phyloP scores from a whole-genome alignment of 2,888 invertebrate genomes.

The Sarcophaga rosellei region DNA sequence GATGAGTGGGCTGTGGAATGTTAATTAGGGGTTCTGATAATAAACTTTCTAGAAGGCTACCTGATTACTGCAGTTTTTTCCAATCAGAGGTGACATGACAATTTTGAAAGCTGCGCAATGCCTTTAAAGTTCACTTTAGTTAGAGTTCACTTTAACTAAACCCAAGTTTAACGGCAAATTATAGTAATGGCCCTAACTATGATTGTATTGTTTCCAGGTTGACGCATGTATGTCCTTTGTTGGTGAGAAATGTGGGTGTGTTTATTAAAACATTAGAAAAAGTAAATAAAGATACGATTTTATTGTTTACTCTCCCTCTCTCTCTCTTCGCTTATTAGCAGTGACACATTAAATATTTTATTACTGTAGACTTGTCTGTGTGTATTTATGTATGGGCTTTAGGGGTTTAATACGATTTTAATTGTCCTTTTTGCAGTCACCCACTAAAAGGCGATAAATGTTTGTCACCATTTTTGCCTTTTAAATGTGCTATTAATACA shows the following conservation, averaged over 20 bases:
- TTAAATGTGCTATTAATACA: background rate
- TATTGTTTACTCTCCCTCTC: background rate
- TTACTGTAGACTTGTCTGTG: background rate
- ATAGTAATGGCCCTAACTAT: too few relatives aligned
- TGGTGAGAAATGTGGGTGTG: background rate
- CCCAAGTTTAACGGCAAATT: too few relatives aligned
- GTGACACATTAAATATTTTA: conserved; percentile 54
- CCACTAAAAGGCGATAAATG: conserved; percentile 28
- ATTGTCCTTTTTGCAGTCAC: conserved; percentile 27
- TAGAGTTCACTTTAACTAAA: too few relatives aligned
- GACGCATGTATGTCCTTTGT: background rate
- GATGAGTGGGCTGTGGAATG: too few relatives aligned
- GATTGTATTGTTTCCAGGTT: background rate
- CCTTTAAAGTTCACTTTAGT: too few relatives aligned
- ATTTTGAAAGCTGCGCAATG: too few relatives aligned
- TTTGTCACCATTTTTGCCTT: conserved; percentile 6
- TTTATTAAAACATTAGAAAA: background rate
- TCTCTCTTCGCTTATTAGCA: conserved; percentile 18
- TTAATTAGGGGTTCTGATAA: too few relatives aligned
- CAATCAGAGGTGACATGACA: too few relatives aligned
- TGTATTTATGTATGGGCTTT: conserved; percentile 27
- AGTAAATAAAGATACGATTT: background rate
- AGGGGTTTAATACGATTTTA: conserved; percentile 55
- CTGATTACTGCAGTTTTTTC: too few relatives aligned
- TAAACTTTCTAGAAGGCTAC: too few relatives aligned